Conservation (phyloP, 2,113 vertebrate genomes). For the Sapajus apella region DNA sequence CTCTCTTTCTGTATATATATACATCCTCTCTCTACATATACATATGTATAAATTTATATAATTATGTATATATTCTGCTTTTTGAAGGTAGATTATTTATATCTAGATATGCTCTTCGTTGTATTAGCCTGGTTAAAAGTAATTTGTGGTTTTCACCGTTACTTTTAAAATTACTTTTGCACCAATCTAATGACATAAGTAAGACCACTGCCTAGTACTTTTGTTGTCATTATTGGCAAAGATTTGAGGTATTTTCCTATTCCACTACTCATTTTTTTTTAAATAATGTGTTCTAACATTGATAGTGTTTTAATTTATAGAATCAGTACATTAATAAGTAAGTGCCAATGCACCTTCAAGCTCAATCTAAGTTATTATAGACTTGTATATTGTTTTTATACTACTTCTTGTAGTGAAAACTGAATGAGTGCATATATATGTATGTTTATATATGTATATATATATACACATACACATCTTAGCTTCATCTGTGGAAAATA, state of each 20-base stretch:
- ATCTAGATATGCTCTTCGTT: background rate
- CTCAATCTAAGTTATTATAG: conserved; percentile 16
- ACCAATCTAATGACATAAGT: background rate
- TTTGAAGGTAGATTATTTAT: conserved; percentile 28
- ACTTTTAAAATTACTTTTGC: too few species aligned
- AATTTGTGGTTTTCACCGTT: too few species aligned
- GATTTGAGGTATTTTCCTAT: background rate
- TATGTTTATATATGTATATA: background rate
- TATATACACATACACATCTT: background rate
- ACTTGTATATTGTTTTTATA: background rate
- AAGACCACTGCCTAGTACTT: background rate
- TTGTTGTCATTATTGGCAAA: background rate
- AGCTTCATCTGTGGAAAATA: background rate
- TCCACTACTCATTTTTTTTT: background rate
- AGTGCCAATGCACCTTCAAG: conserved; percentile 12
- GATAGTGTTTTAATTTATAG: conserved; percentile 22
- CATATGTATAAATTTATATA: background rate
- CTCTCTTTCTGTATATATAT: too few species aligned
- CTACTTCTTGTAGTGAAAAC: conserved; percentile 24
- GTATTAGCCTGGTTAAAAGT: background rate
- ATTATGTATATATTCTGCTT: background rate
- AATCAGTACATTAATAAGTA: conserved; percentile 18
- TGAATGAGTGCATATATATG: background rate
- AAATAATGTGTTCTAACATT: conserved; percentile 34
- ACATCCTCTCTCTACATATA: too few species aligned